Conservation (phyloP, 2,113 vertebrate species). For the Helogale parvula region DNA sequence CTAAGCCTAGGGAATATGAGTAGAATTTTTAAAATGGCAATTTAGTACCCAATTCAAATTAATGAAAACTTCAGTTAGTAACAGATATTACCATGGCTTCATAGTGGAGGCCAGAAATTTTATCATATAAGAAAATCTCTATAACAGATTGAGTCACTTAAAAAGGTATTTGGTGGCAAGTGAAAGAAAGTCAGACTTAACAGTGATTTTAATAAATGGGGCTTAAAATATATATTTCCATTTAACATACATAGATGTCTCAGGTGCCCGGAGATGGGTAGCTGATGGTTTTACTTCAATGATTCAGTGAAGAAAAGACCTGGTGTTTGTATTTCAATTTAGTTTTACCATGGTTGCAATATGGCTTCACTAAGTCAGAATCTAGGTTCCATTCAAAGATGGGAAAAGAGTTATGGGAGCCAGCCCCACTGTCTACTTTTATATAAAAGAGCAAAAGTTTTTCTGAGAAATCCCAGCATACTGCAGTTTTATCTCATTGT, state of each 20-base stretch:
- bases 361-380: not conserved
- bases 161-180: not conserved
- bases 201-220: not conserved
- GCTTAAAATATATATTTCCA: not conserved
- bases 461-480: not conserved
- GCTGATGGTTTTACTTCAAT: not conserved
- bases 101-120: slow-evolving; percentile 8
- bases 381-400: not conserved
- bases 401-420: not conserved
- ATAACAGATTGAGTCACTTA: not conserved
- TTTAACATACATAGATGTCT: not conserved
- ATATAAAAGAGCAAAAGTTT: not conserved
- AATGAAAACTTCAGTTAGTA: slow-evolving; percentile 44
- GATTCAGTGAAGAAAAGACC: not conserved
- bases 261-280: not conserved
- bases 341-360: not conserved
- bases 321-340: not conserved
- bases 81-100: not conserved
- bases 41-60: slow-evolving; percentile 43
- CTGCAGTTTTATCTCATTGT: not conserved
- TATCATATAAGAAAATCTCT: not conserved
- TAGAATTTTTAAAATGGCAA: not conserved
- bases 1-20: not conserved
- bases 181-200: slow-evolving; percentile 20
- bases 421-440: not conserved